Evolutionary conservation across 2,888 invertebrate genomes (phyloP), one percentile per base, ranked within the genome.

Genomic region (Cephalotes varians): DNA sequence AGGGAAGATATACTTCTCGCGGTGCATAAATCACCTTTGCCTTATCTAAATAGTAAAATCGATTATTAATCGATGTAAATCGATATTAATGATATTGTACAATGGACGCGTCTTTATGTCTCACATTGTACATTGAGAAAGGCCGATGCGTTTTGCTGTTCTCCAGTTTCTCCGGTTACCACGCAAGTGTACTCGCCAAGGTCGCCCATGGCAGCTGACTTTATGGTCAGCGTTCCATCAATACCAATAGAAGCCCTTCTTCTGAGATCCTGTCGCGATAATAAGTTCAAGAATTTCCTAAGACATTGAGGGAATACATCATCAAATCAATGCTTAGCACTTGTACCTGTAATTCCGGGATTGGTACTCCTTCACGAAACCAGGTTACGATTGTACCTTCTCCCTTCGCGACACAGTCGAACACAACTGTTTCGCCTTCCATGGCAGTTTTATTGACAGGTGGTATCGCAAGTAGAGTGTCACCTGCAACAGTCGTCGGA

Each of bases 121-220:
- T 97, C 94, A 99, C 99, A 99, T 95, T 98, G 98, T 86, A 99
- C 98, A 94, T 98, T 98, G 89, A 99, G 96, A 95, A 96, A 98
- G 83, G 98, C 98, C 87, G 96, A 96, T 72, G 98, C 98, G 85
- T 96, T 96, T 95, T 98, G 98, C 85, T 96, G 95, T 90, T 97
- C 97, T 18, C 97, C 97, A 86, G 96, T 96, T 72, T 96, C 95
- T 91, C 97, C 97, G 79, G 96, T 96, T 86, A 98, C 98, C 92
- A 97, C 97, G 94, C 99, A 99, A 92, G 97, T 96, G 95, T 98
- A 99, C 95, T 97, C 97, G 83, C 98, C 99, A 89, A 97, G 96
- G 95, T 99, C 99, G 82, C 97, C 96, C 95, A 98, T 97, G 91
- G 96, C 96, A 25, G 98, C 97, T 58, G 96, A 96, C 82, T 96